Percentiles rank a stretch among this genome's conserved stretches.
phyloP scores from a whole-genome alignment of 2,888 invertebrate genomes.

The Callyntrura sp. region DNA sequence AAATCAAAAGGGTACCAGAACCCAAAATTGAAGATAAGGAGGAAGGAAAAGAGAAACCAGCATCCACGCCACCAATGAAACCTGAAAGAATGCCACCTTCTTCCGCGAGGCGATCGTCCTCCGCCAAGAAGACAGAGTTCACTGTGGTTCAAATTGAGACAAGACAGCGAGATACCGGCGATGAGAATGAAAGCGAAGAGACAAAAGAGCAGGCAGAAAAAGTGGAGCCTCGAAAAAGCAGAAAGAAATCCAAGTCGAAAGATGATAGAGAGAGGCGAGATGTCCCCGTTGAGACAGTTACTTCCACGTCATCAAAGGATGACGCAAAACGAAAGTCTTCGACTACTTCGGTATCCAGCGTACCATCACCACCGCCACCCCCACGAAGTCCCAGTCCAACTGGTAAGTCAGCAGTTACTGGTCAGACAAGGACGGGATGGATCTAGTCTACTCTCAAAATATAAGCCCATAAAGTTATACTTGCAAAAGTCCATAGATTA shows the following conservation, averaged over 20 bases:
- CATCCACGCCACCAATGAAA: slow-evolving; percentile 3
- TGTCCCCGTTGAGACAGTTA: background rate
- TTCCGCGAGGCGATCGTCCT: background rate
- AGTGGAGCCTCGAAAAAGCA: no score
- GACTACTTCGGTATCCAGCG: background rate
- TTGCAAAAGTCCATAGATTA: no score
- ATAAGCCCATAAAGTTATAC: no score
- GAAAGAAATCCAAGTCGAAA: background rate
- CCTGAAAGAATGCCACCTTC: background rate
- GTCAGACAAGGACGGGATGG: slow-evolving; percentile 82
- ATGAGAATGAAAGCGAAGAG: background rate
- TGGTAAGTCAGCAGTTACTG: slow-evolving; percentile 81
- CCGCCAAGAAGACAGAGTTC: slow-evolving; percentile 53
- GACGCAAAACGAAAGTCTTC: slow-evolving; percentile 4
- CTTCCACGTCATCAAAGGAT: background rate
- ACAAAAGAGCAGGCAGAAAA: background rate
- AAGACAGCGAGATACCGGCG: background rate
- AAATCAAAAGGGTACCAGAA: background rate
- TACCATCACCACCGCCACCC: background rate
- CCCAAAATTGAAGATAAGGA: background rate
- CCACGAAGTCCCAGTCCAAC: slow-evolving; percentile 69
- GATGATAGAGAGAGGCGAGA: background rate
- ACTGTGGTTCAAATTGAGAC: slow-evolving; percentile 76
- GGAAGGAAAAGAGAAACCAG: slow-evolving; percentile 2
- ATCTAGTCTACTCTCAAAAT: no score